Evolutionary conservation across 2,113 vertebrate genomes (phyloP).

Genomic region (Perognathus longimembris): DNA sequence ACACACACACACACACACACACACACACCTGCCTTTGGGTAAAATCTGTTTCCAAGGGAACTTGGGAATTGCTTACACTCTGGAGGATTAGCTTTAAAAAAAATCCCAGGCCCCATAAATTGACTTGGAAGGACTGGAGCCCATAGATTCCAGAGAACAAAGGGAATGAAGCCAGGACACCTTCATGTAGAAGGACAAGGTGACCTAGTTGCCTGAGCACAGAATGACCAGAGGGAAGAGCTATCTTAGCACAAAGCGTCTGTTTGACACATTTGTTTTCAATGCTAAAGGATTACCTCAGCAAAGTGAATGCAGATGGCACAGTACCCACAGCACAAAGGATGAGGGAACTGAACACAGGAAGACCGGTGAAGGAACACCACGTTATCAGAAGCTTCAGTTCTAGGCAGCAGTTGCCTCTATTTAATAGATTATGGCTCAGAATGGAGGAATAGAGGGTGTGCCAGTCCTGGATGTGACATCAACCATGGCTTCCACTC

Average conservation of each 20-base stretch:
- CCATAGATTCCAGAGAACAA: conserved; percentile 52
- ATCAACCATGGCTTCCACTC: background rate
- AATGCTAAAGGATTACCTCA: background rate
- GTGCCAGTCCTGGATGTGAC: fast-evolving
- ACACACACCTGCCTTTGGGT: background rate
- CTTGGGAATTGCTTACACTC: background rate
- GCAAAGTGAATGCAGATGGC: background rate
- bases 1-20: background rate
- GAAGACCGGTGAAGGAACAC: background rate
- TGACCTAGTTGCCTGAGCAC: conserved; percentile 73
- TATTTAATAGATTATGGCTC: background rate
- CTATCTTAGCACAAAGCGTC: conserved; percentile 49
- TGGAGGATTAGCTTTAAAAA: background rate
- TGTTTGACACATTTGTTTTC: conserved; percentile 37
- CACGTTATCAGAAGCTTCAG: background rate
- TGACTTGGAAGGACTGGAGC: conserved; percentile 42
- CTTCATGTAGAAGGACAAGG: conserved; percentile 29
- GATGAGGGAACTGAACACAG: no score
- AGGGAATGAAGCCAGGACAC: conserved; percentile 58
- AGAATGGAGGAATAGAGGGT: background rate
- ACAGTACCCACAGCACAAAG: background rate
- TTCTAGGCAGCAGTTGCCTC: background rate
- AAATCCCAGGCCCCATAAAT: conserved; percentile 6
- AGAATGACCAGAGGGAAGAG: conserved; percentile 37
- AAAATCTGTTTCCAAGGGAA: conserved; percentile 65